A percentile compares a stretch with the other conserved stretches of the same genome.
These are phyloP conservation scores for Amphiura filiformis DNA, from an alignment of 35 echinoderm and acorn worm genomes.

Conservation along the genomic window DNA sequence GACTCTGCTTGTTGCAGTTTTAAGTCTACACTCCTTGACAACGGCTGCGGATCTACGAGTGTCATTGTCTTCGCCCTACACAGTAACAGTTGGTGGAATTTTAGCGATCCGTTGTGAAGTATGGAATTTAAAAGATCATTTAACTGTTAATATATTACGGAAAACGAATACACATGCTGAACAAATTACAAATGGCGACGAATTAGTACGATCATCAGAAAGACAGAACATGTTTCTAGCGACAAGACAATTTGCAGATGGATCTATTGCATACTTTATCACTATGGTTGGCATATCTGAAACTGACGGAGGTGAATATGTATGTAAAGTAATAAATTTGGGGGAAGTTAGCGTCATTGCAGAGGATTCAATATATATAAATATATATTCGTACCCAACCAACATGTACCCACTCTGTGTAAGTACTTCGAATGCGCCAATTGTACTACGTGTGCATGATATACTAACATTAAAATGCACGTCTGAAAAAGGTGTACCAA, in stretches of 20 bases:
- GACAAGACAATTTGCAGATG: background rate
- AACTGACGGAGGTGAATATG: background rate
- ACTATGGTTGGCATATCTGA: background rate
- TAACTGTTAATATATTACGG: background rate
- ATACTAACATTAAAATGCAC: background rate
- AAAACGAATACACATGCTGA: background rate
- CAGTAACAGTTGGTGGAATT: background rate
- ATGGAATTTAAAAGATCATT: background rate
- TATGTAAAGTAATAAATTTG: background rate
- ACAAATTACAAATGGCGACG: background rate
- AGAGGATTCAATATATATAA: background rate
- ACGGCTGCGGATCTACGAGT: background rate
- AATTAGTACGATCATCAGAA: background rate
- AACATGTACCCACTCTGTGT: background rate
- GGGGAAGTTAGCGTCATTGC: background rate
- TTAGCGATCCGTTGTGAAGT: background rate
- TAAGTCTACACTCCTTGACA: too few species aligned
- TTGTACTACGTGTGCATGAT: background rate
- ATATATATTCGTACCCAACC: background rate
- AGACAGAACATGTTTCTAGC: background rate
- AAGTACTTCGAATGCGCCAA: background rate
- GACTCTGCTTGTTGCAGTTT: too few species aligned
- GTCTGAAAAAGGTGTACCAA: background rate
- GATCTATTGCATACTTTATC: background rate
- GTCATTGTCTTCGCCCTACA: background rate